A percentile compares a stretch with the other conserved stretches of the same genome.
These are phyloP conservation scores for Cephus pulcher DNA, from an alignment of 2,888 invertebrate species.

Conservation along the genomic window DNA sequence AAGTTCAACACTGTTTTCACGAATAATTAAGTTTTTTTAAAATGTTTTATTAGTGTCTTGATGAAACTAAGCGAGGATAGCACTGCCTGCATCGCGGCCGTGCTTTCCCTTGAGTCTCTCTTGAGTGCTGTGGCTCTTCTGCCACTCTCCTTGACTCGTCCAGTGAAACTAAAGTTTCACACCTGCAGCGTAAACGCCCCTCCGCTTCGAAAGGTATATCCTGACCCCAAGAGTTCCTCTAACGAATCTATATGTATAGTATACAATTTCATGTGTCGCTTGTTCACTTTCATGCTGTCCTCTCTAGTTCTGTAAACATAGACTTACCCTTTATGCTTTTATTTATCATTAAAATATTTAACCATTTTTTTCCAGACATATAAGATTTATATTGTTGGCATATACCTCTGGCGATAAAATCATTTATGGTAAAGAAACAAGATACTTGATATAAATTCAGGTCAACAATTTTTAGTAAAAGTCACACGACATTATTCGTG, in stretches of 20 bases:
- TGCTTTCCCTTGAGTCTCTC: slow-evolving; percentile 31
- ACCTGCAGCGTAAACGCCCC: neutral
- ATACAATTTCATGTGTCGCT: neutral
- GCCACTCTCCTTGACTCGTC: neutral
- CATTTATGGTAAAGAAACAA: neutral
- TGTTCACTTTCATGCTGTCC: neutral
- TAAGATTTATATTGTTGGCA: neutral
- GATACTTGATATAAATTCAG: neutral
- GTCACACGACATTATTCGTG: neutral
- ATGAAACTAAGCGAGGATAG: neutral
- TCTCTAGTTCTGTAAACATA: neutral
- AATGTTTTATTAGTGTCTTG: neutral
- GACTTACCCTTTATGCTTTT: neutral
- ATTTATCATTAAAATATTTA: neutral
- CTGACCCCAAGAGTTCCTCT: neutral
- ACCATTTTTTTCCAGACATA: neutral
- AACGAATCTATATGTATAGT: neutral
- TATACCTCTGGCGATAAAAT: neutral
- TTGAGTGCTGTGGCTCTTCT: slow-evolving; percentile 4
- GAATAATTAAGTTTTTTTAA: neutral
- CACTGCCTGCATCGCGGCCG: slow-evolving; percentile 27
- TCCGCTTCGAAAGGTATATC: neutral
- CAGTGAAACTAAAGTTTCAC: neutral
- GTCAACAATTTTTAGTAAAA: neutral
- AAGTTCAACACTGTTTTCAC: neutral